Percentiles rank a stretch among this genome's conserved stretches.
These are phyloP conservation scores for Heterotilapia buettikoferi DNA, from an alignment of 2,113 vertebrate genomes.

Conservation along the genomic window DNA sequence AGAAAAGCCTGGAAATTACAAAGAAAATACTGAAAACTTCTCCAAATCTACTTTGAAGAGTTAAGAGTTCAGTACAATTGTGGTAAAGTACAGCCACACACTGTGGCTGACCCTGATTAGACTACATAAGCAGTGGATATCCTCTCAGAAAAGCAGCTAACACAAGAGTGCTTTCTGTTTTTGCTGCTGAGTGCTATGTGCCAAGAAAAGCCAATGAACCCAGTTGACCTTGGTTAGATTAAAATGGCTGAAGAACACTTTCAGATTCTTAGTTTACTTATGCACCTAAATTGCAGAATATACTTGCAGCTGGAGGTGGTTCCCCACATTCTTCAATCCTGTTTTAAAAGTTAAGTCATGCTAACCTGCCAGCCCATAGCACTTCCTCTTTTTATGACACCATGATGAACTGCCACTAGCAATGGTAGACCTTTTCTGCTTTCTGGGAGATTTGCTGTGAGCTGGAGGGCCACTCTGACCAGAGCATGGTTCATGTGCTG, in stretches of 20 bases:
- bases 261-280: background rate
- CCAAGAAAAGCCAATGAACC: background rate
- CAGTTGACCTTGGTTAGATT: background rate
- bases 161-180: background rate
- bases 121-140: slow-evolving; percentile 9
- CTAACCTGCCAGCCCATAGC: background rate
- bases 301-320: background rate
- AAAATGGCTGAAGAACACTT: background rate
- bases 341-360: background rate
- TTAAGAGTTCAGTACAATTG: background rate
- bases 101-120: slow-evolving; percentile 15
- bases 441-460: background rate
- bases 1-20: background rate
- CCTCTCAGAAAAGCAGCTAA: background rate
- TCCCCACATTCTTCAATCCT: background rate
- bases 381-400: background rate
- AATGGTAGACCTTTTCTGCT: background rate
- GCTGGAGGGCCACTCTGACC: background rate
- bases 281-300: background rate
- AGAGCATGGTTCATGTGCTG: background rate
- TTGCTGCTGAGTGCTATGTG: background rate
- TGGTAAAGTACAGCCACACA: background rate
- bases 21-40: background rate
- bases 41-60: background rate
- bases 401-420: background rate